phyloP scores from a whole-genome alignment of 1,140 invertebrate genomes.

The Trachelipus rathkii region DNA sequence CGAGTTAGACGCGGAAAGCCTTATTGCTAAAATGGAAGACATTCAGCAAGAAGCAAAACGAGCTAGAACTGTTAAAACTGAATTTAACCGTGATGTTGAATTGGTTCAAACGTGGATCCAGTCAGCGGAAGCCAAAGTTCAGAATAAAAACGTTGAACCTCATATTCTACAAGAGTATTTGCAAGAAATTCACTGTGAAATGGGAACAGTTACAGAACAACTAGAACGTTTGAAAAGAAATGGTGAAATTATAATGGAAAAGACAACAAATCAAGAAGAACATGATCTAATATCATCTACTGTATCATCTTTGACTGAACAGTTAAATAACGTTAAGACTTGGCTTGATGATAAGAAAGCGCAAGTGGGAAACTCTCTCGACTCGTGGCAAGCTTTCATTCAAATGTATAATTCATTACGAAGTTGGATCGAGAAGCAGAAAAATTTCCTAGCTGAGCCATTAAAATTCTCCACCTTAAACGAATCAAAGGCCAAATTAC shows the following conservation, averaged over 20 bases:
- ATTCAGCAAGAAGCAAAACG: constrained; percentile 79
- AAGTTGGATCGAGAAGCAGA: constrained; percentile 76
- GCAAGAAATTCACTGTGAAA: constrained; percentile 69
- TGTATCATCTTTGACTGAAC: constrained; percentile 67
- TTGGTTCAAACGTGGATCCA: constrained; percentile 75
- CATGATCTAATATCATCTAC: constrained; percentile 69
- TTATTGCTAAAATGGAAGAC: constrained; percentile 73
- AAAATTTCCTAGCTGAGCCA: constrained; percentile 68
- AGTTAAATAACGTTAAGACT: constrained; percentile 63
- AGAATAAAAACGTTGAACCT: constrained; percentile 73
- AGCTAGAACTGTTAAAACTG: constrained; percentile 70
- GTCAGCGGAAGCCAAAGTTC: constrained; percentile 72
- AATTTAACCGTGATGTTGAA: constrained; percentile 73
- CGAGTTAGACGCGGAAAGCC: constrained; percentile 67
- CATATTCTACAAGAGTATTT: constrained; percentile 69
- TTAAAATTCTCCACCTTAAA: constrained; percentile 70
- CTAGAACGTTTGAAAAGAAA: constrained; percentile 72
- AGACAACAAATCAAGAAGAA: constrained; percentile 70
- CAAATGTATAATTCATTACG: constrained; percentile 73
- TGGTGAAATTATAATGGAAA: constrained; percentile 71
- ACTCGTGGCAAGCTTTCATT: constrained; percentile 81
- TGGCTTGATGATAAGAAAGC: constrained; percentile 44
- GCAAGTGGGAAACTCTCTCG: constrained; percentile 75
- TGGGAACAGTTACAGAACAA: constrained; percentile 66
- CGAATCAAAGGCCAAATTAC: constrained; percentile 75